Base-by-base conservation (phyloP, 2,888 invertebrate genomes). In the Dysmachus trigonus region DNA sequence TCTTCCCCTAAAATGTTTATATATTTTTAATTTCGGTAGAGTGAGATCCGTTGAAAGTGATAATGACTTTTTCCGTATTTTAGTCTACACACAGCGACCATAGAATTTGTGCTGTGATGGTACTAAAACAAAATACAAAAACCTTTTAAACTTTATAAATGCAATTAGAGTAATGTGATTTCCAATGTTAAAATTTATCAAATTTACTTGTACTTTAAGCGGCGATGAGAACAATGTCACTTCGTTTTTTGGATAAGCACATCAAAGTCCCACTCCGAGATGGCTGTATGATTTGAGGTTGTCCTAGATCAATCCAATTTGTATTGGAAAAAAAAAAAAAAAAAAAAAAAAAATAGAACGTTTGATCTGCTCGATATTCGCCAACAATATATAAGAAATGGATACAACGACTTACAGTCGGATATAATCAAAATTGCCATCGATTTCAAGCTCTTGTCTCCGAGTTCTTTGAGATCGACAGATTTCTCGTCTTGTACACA, bases 401-500 rank as follows among this genome's bases (percentile, higher is more conserved):
- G 76, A 76, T 76, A 76, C 76, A 73, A 7, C 31, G n/a, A 73
- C 76, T 18, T 18, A 38, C 13, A 41, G 22, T 76, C 38, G 38
- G 33, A 76, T 76, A n/a, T 62, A 73, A 76, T 38, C 76, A 76
- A 38, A 76, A 76, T 76, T 76, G 76, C 22, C n/a, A 76, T 76
- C 76, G 76, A 76, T 76, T 76, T 76, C 38, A 18, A 76, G 4
- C 33, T 76, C 6, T 35, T 4, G 22, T 76, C 8, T 7, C n/a
- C n/a, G n/a, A 47, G 3, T 15, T 47, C 47, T n/a, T 47, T 47
- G 22, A 22, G 53, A 53, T 18, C 22, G 10, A 22, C 6, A 62
- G 13, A 62, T 22, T 10, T 8, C 27, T 27, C 27, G 62, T 62
- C 62, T 7, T 3, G 27, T 62, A 62, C 62, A 10, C 38, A 76